These are phyloP conservation scores for Crocidura indochinensis DNA, from an alignment of 2,797 vertebrate species.

Conservation along the genomic window DNA sequence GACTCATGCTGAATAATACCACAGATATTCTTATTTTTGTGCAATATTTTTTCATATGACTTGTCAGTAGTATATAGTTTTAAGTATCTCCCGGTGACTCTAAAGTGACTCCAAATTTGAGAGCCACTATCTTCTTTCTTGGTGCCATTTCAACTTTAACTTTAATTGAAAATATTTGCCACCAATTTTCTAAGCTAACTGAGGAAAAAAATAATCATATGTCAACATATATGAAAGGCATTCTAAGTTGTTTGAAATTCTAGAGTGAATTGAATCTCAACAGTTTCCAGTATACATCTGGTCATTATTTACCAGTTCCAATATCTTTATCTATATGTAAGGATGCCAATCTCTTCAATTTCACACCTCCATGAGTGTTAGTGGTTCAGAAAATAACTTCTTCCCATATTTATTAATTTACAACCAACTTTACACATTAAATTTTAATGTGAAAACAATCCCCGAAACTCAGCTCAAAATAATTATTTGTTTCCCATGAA, in stretches of 20 bases:
- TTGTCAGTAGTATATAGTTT: neutral
- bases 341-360: neutral
- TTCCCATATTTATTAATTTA: neutral
- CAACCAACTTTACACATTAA: neutral
- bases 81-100: too few relatives aligned
- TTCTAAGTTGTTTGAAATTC: neutral
- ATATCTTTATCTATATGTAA: neutral
- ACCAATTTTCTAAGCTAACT: neutral
- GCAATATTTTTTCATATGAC: neutral
- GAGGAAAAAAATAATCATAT: neutral
- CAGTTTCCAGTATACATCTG: neutral
- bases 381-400: neutral
- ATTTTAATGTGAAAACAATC: neutral
- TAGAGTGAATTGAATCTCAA: neutral
- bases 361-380: neutral
- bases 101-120: neutral
- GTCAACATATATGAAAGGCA: neutral
- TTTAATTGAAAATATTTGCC: conserved; percentile 7
- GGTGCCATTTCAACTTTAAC: neutral
- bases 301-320: neutral
- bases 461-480: neutral
- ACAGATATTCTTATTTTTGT: neutral
- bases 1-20: neutral
- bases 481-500: neutral
- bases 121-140: neutral